Evolutionary conservation across 2,797 vertebrate genomes (phyloP), one percentile per base, ranked within the genome.

Genomic region (Sebastes miniatus): DNA sequence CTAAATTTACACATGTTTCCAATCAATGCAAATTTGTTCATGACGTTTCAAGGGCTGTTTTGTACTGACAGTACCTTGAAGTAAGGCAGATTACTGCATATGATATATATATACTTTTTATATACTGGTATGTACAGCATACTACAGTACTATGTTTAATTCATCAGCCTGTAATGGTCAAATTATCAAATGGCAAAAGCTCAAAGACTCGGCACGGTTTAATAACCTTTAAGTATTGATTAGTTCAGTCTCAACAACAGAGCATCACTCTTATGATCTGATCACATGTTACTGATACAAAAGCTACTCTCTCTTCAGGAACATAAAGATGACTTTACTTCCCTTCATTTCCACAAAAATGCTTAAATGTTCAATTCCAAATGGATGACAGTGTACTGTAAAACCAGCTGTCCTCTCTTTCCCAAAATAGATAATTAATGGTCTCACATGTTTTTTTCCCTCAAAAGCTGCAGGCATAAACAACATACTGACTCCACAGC

Each of bases 381-480:
- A 70, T 25, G 24, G 22, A 59, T 32, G 27, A 77, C 16, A 64
- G 6, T 58, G 14, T n/a, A 56, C 59, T 70, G 43, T 47, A 36
- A 24, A 62, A 81, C 20, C 29, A 72, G 64, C 56, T 59, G 39
- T 34, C 58, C 24, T 63, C 3, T 67, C 54, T 75, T 79, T 80
- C 77, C 76, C 67, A 82, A 89, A 85, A 90, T 87, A 90, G 78
- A 83, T 78, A 73, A 79, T 59, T 4, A 73, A 86, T 82, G 50
- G 36, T 79, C 62, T 67, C 59, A 77, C 59, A 77, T 84, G 63
- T 77, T 84, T 59, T 59, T 69, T 20, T 68, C 71, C 20, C 73
- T 72, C 9, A 52, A 61, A 83, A 27, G 83, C 78, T 83, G 8
- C 13, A 70, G 88, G 90, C 86, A 61, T 90, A 87, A 93, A 92